Evolutionary conservation across 2,113 vertebrate species (phyloP), one percentile per base, ranked within the genome.

Genomic region (Poeciliopsis occidentalis): DNA sequence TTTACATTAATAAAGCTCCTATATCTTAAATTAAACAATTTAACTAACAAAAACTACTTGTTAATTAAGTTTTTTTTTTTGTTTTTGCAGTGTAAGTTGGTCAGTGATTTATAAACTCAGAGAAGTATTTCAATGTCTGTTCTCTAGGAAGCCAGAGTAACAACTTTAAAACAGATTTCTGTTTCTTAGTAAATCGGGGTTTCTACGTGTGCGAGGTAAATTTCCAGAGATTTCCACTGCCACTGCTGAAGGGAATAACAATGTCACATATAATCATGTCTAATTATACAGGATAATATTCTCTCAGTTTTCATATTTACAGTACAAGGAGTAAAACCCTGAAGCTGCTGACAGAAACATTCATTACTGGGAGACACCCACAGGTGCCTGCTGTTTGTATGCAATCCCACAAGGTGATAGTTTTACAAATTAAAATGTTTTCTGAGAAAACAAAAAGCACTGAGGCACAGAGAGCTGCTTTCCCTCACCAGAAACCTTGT

Each of bases 401-500:
- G 10, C 62, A 71, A 39, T 62, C 71, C 39, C 80, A 71, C n/a
- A n/a, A 17, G 41, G 13, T 26, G 51, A 60, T 27, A 69, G 27
- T 47, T 13, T 68, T 3, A 67, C 60, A 10, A 62, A 74, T 73
- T 26, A 63, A 6, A 32, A 13, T 44, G 26, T 15, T 30, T 32
- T 26, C 57, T 64, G 10, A 8, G 62, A 4, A 60, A 71, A 78
- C 51, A 47, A 41, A 41, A 47, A 64, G 68, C 67, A 19, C 12
- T 27, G 74, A 84, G 79, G 60, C 69, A 39, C 65, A 34, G 74
- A 60, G 0, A 73, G 73, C 30, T n/a, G 32, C 41, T 72, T 64
- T 30, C 64, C 51, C 66, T 69, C 83, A 76, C 73, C 75, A 83
- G 78, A 84, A 85, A 73, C 73, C 87, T 87, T 64, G 67, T 37